Conservation (phyloP, 2,113 vertebrate genomes). For the Notothenia coriiceps region DNA sequence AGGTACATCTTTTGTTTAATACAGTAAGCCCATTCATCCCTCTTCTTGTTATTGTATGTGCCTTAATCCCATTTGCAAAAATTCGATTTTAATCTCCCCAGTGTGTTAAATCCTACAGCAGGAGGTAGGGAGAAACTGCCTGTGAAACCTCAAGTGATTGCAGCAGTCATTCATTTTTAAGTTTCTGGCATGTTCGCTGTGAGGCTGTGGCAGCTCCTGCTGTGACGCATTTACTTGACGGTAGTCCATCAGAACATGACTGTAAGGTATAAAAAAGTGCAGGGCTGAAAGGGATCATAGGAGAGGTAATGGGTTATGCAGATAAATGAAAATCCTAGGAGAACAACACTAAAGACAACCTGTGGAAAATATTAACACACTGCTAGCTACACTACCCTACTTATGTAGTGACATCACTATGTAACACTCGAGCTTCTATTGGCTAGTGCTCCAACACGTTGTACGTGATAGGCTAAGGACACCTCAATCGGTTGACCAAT, state of each 20-base stretch:
- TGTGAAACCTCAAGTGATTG: slow-evolving; percentile 67
- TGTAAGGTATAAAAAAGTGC: slow-evolving; percentile 12
- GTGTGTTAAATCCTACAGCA: slow-evolving; percentile 41
- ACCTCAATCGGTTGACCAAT: too few relatives aligned
- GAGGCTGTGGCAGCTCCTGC: slow-evolving; percentile 63
- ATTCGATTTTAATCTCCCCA: slow-evolving; percentile 68
- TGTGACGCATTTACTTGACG: slow-evolving; percentile 62
- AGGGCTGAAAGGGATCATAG: slow-evolving; percentile 26
- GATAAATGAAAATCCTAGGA: slow-evolving; percentile 8
- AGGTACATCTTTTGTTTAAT: slow-evolving; percentile 70
- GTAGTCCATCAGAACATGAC: slow-evolving; percentile 58
- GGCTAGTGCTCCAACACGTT: too few relatives aligned
- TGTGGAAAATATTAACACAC: not conserved
- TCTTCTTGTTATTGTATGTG: slow-evolving; percentile 69
- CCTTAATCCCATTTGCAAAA: slow-evolving; percentile 75
- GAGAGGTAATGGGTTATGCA: slow-evolving; percentile 29
- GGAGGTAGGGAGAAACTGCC: slow-evolving; percentile 51
- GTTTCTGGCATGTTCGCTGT: slow-evolving; percentile 53
- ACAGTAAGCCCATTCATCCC: slow-evolving; percentile 71
- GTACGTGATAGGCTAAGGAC: too few relatives aligned
- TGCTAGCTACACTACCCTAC: too few relatives aligned
- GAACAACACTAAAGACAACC: slow-evolving; percentile 2
- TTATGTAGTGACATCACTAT: too few relatives aligned
- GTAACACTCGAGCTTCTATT: too few relatives aligned
- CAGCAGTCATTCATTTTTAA: slow-evolving; percentile 61